phyloP scores from a whole-genome alignment of 2,797 vertebrate genomes.

The Sebastes itinus region DNA sequence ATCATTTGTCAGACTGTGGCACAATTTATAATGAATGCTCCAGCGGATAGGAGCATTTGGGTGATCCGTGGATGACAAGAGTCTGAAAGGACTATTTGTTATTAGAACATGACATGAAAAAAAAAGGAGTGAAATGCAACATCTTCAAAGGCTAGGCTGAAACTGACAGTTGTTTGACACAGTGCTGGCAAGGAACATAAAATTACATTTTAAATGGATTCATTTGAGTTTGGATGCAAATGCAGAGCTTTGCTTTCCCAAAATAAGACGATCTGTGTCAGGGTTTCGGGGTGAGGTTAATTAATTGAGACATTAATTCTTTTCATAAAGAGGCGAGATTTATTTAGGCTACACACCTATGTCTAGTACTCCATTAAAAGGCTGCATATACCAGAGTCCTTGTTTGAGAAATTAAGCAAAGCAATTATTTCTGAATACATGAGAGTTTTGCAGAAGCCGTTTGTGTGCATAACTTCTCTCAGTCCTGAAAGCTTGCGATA shows the following conservation, averaged over 20 bases:
- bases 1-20: conserved; percentile 35
- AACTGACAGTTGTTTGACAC: conserved; percentile 29
- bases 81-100: conserved; percentile 45
- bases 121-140: conserved; percentile 30
- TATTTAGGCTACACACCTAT: conserved; percentile 1
- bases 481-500: conserved; percentile 8
- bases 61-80: conserved; percentile 48
- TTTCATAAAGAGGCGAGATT: conserved; percentile 28
- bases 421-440: conserved; percentile 2
- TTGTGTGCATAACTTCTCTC: conserved; percentile 14
- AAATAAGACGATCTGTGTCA: conserved; percentile 22
- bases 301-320: conserved; percentile 16
- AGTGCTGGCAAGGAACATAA: not conserved
- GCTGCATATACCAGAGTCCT: not conserved
- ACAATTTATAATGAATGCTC: conserved; percentile 33
- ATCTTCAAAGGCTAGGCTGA: conserved; percentile 45
- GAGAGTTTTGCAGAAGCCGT: conserved; percentile 2
- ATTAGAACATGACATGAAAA: conserved; percentile 34
- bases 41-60: conserved; percentile 32
- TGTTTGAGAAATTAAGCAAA: conserved; percentile 15
- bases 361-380: conserved; percentile 1
- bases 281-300: conserved; percentile 25
- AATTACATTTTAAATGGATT: conserved; percentile 19
- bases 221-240: conserved; percentile 16
- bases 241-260: not conserved